Evolutionary conservation across 2,113 vertebrate genomes (phyloP).

Genomic region (Ciconia maguari): DNA sequence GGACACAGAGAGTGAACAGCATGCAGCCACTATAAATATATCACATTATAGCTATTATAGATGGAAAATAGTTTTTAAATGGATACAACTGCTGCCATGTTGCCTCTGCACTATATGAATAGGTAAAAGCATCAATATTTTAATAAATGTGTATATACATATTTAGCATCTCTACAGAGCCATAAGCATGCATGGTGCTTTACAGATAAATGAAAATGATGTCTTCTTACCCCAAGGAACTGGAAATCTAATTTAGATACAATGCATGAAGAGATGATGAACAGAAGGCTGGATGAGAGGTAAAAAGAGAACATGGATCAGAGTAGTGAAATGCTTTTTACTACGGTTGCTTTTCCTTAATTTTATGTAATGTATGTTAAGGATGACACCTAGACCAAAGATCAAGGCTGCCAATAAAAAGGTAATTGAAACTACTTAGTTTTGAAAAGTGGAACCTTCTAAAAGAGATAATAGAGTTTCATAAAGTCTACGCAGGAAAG

Average conservation of each 20-base stretch:
- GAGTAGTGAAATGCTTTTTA: background rate
- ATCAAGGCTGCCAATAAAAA: background rate
- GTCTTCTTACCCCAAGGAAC: slow-evolving; percentile 31
- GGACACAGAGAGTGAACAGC: background rate
- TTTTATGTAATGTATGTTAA: slow-evolving; percentile 25
- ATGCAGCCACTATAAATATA: background rate
- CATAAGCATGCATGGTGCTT: background rate
- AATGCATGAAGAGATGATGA: background rate
- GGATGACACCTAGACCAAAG: background rate
- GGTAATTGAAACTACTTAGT: background rate
- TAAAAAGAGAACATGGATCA: background rate
- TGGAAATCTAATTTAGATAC: slow-evolving; percentile 48
- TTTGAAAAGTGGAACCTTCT: background rate
- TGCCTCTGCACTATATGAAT: background rate
- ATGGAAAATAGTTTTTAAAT: background rate
- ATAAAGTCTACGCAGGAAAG: background rate
- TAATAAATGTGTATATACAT: slow-evolving; percentile 21
- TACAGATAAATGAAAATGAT: slow-evolving; percentile 46
- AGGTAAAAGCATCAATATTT: slow-evolving; percentile 41
- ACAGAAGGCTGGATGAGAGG: background rate
- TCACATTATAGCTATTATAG: background rate
- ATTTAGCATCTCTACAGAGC: slow-evolving; percentile 2
- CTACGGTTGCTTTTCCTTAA: background rate
- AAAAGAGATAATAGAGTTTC: background rate
- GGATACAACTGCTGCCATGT: background rate